Evolutionary conservation across 1,140 invertebrate species (phyloP).

Genomic region (Heliconius nattereri): DNA sequence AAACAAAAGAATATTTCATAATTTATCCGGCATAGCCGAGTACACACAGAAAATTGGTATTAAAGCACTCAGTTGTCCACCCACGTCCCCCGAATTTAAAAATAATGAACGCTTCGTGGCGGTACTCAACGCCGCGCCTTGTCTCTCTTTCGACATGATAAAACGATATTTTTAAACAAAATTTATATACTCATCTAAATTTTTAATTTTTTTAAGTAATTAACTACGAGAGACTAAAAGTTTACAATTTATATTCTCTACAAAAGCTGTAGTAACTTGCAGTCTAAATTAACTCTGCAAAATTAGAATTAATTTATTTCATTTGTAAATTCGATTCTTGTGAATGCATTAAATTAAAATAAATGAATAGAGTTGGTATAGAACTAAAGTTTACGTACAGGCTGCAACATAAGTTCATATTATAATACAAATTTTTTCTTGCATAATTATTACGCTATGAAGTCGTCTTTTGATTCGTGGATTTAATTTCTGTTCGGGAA

Average conservation of each 20-base stretch:
- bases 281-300: neutral
- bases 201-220: constrained; percentile 12
- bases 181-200: neutral
- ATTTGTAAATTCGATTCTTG: constrained; percentile 4
- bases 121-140: too few species aligned
- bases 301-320: neutral
- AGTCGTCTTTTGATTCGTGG: too few species aligned
- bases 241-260: constrained; percentile 15
- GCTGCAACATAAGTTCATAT: neutral
- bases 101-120: too few species aligned
- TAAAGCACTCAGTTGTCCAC: too few species aligned
- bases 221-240: constrained; percentile 5
- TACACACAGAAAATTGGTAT: too few species aligned
- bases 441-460: too few species aligned
- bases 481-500: too few species aligned
- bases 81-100: too few species aligned
- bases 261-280: neutral
- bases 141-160: too few species aligned
- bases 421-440: too few species aligned
- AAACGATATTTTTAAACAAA: too few species aligned
- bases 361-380: neutral
- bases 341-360: neutral
- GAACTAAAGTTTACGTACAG: neutral
- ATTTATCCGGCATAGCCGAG: too few species aligned
- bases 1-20: neutral